Percentiles rank a stretch among this genome's conserved stretches.
These are phyloP conservation scores for Tillus elongatus DNA, from an alignment of 2,888 invertebrate species.

Conservation along the genomic window DNA sequence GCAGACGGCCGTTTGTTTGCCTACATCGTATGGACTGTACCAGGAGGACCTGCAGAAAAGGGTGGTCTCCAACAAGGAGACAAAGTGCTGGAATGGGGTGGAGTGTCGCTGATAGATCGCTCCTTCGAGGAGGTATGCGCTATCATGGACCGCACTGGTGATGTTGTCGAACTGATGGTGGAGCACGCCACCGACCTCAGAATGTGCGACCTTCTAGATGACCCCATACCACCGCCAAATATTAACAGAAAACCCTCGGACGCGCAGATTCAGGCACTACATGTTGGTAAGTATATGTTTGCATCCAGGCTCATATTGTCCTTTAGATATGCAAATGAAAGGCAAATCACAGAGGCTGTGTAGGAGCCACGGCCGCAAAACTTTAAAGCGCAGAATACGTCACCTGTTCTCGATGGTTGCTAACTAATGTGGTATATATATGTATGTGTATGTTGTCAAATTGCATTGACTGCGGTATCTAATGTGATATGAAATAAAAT, in stretches of 20 bases:
- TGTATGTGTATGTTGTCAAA: too few relatives aligned
- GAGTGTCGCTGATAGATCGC: conserved; percentile 78
- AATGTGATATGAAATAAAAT: too few relatives aligned
- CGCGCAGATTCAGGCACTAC: conserved; percentile 44
- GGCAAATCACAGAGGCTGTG: too few relatives aligned
- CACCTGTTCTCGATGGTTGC: too few relatives aligned
- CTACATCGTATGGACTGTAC: conserved; percentile 85
- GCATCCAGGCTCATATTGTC: too few relatives aligned
- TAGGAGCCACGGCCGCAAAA: too few relatives aligned
- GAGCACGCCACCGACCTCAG: conserved; percentile 70
- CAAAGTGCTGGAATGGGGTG: conserved; percentile 87
- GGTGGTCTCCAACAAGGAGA: conserved; percentile 83
- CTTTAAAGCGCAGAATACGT: too few relatives aligned
- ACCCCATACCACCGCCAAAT: conserved; percentile 47
- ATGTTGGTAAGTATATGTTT: conserved; percentile 51
- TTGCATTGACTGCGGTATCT: too few relatives aligned
- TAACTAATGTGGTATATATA: too few relatives aligned
- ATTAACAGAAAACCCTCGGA: conserved; percentile 39
- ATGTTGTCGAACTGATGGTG: conserved; percentile 76
- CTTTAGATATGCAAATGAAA: too few relatives aligned
- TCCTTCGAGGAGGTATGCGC: conserved; percentile 90
- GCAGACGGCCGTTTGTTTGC: conserved; percentile 80
- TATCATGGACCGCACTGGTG: conserved; percentile 76
- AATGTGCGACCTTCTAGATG: conserved; percentile 61
- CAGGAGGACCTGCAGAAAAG: conserved; percentile 85